A percentile compares a stretch with the other conserved stretches of the same genome.
phyloP scores from a whole-genome alignment of 2,797 vertebrate genomes.

The Spondyliosoma cantharus region DNA sequence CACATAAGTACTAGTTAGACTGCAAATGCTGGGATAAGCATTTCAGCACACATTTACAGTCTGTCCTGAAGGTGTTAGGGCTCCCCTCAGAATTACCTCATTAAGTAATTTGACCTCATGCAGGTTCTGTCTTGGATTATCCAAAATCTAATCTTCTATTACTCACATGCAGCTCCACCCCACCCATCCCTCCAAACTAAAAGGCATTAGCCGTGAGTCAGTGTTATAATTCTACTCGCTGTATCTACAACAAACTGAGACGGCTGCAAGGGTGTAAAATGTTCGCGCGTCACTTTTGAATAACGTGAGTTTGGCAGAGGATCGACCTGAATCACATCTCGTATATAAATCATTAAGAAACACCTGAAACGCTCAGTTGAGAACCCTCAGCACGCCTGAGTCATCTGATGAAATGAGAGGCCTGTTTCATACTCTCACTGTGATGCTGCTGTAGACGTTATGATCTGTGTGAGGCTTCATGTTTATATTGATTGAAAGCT shows the following conservation, averaged over 20 bases:
- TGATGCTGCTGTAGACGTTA: background rate
- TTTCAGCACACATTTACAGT: background rate
- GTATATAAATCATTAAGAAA: slow-evolving; percentile 21
- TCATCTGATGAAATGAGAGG: slow-evolving; percentile 19
- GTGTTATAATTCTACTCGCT: slow-evolving; percentile 14
- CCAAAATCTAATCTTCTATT: slow-evolving; percentile 35
- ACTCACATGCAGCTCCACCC: slow-evolving; percentile 26
- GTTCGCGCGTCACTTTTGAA: background rate
- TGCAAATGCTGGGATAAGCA: background rate
- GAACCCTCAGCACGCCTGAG: slow-evolving; percentile 6
- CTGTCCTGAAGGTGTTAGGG: slow-evolving; percentile 1
- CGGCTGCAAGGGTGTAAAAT: slow-evolving; percentile 21
- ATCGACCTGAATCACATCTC: background rate
- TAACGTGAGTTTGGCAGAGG: background rate
- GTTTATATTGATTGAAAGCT: background rate
- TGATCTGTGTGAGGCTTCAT: background rate
- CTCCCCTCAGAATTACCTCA: slow-evolving; percentile 1
- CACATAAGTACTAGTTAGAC: background rate
- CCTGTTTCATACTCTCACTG: background rate
- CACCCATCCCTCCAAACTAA: slow-evolving; percentile 12
- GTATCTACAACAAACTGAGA: slow-evolving; percentile 22
- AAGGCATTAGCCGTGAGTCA: slow-evolving; percentile 40
- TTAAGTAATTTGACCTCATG: slow-evolving; percentile 11
- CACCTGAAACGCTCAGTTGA: background rate
- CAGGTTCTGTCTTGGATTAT: slow-evolving; percentile 26